Evolutionary conservation across 1,140 invertebrate species (phyloP), one percentile per base, ranked within the genome.

Genomic region (Drosophila sproati): DNA sequence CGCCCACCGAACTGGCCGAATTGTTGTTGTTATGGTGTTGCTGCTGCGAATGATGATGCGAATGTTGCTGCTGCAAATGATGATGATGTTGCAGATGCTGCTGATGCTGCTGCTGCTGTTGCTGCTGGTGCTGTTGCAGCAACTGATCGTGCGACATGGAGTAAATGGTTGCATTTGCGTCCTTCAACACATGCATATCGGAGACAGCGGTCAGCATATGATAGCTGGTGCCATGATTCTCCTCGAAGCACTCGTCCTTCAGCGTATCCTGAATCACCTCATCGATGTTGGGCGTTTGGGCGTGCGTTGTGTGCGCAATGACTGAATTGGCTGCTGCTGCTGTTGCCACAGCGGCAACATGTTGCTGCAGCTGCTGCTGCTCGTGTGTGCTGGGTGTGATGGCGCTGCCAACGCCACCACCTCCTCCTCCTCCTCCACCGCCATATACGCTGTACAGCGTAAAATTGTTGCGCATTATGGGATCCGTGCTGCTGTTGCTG

Each of bases 211-310:
- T 89, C 5, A 92, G 61, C 45, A 92, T 82, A 28, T 91, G 87
- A 51, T 92, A 92, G 50, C 77, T 91, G n/a, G 78, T 60, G 39
- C 74, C 80, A 34, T 76, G 72, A 34, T 78, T 77, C 28, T 92
- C 88, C 10, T 92, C 91, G 35, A 89, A 77, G 47, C 86, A 91
- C 60, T 92, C 92, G 45, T 91, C 92, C 56, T 92, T 92, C 0
- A 92, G 64, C 4, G 92, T 92, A 61, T 92, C 92, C 64, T 92
- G 85, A 45, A 92, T 92, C 4, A 92, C 89, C 47, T 92, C 92
- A 72, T 92, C 82, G 2, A 92, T 92, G 62, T 80, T 92, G 31
- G 79, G 63, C 2, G 91, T 77, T 28, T 63, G 34, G 8, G 52
- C 45, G 69, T 74, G 55, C 10, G 74, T 34, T 55, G 75, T 76